Percentiles rank a stretch among this genome's conserved stretches.
phyloP scores from a whole-genome alignment of 2,888 invertebrate species.

The Phengaris arion region DNA sequence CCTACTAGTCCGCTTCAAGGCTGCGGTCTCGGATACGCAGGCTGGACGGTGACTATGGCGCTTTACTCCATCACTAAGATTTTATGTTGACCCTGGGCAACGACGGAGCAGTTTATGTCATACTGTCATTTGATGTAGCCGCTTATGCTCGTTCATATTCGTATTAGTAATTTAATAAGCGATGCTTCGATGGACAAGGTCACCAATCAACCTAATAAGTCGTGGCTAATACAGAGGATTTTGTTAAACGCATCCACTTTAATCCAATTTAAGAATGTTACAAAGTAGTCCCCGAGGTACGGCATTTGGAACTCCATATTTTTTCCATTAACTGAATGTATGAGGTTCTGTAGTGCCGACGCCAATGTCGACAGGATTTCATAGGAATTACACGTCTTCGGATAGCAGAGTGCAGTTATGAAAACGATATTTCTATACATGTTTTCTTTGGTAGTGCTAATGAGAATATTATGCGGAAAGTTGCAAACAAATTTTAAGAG shows the following conservation, averaged over 20 bases:
- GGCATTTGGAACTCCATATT: slow-evolving; percentile 49
- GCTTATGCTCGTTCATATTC: slow-evolving; percentile 39
- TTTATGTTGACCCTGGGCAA: neutral
- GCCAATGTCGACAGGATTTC: slow-evolving; percentile 53
- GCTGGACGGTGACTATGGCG: too few species aligned
- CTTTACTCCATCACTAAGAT: neutral
- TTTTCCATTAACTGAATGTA: slow-evolving; percentile 49
- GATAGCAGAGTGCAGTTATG: slow-evolving; percentile 46
- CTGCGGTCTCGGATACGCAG: too few species aligned
- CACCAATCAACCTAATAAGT: slow-evolving; percentile 59
- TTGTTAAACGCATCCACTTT: slow-evolving; percentile 65
- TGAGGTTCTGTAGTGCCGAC: slow-evolving; percentile 45
- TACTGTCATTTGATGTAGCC: slow-evolving; percentile 8
- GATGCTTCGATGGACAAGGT: slow-evolving; percentile 43
- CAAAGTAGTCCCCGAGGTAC: slow-evolving; percentile 59
- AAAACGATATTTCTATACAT: slow-evolving; percentile 48
- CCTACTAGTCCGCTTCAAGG: too few species aligned
- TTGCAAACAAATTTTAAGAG: slow-evolving; percentile 20
- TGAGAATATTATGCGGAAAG: slow-evolving; percentile 49
- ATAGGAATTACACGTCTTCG: slow-evolving; percentile 55
- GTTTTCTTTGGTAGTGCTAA: slow-evolving; percentile 45
- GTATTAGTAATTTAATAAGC: slow-evolving; percentile 40
- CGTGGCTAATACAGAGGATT: slow-evolving; percentile 54
- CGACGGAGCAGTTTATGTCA: neutral
- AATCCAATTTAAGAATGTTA: slow-evolving; percentile 70